Percentiles rank a stretch among this genome's conserved stretches.
Evolutionary conservation across 2,888 invertebrate species (phyloP).

Genomic region (Tetropium fuscum): DNA sequence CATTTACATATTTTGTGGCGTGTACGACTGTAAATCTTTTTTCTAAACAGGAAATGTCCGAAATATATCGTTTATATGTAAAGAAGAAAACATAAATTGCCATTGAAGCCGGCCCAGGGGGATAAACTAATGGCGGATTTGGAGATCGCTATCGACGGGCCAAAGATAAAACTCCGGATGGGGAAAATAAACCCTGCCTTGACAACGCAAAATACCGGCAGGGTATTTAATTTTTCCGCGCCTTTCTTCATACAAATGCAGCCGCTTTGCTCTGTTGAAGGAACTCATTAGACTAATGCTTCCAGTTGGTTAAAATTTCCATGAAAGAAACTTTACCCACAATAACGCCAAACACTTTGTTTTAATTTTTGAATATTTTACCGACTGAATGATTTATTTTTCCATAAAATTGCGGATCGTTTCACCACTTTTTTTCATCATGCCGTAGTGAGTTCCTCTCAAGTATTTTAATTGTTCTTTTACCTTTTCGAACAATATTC

Average conservation of each 20-base stretch:
- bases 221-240: background rate
- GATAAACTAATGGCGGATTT: conserved; percentile 35
- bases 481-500: background rate
- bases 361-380: conserved; percentile 23
- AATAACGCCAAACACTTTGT: conserved; percentile 25
- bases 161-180: background rate
- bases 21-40: conserved; percentile 26
- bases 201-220: background rate
- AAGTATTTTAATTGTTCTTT: conserved; percentile 19
- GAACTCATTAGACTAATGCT: conserved; percentile 36
- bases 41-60: conserved; percentile 30
- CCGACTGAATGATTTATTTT: conserved; percentile 22
- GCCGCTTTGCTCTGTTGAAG: conserved; percentile 1
- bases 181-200: background rate
- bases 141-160: conserved; percentile 35
- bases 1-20: conserved; percentile 23
- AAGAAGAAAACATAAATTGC: conserved; percentile 40
- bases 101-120: conserved; percentile 34
- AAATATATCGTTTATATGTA: conserved; percentile 34
- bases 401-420: conserved; percentile 13
- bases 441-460: conserved; percentile 6
- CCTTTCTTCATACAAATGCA: conserved; percentile 13
- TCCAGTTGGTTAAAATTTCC: conserved; percentile 23
- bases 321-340: conserved; percentile 17
- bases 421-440: conserved; percentile 19